Conservation (phyloP, 2,113 vertebrate species). For the Spheniscus mendiculus region DNA sequence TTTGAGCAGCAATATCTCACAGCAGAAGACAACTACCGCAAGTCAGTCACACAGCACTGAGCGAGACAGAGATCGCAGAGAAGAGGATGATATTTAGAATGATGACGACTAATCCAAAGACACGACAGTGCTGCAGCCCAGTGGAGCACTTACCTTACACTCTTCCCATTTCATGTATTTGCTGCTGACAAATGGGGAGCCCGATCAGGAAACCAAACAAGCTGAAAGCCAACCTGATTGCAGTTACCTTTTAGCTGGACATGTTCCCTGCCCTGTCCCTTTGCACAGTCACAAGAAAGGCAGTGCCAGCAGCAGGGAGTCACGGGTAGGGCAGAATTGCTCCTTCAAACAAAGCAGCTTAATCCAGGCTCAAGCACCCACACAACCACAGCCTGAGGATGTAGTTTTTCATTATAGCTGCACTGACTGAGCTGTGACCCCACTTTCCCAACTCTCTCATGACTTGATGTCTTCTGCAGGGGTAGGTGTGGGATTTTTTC, state of each 20-base stretch:
- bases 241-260: background rate
- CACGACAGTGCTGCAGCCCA: background rate
- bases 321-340: background rate
- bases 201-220: background rate
- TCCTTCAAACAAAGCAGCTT: background rate
- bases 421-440: background rate
- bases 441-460: background rate
- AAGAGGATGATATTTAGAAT: background rate
- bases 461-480: background rate
- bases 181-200: background rate
- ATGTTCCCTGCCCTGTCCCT: background rate
- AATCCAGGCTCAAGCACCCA: background rate
- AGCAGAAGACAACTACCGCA: background rate
- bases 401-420: background rate
- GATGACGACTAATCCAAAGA: background rate
- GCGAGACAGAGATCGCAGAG: background rate
- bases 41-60: background rate
- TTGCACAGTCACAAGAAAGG: background rate
- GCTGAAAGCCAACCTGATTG: background rate
- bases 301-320: background rate
- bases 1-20: background rate
- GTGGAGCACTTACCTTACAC: background rate
- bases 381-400: background rate
- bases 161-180: background rate
- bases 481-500: accelerated